These are phyloP conservation scores for Pollenia labialis DNA, from an alignment of 2,888 invertebrate genomes.

Conservation along the genomic window DNA sequence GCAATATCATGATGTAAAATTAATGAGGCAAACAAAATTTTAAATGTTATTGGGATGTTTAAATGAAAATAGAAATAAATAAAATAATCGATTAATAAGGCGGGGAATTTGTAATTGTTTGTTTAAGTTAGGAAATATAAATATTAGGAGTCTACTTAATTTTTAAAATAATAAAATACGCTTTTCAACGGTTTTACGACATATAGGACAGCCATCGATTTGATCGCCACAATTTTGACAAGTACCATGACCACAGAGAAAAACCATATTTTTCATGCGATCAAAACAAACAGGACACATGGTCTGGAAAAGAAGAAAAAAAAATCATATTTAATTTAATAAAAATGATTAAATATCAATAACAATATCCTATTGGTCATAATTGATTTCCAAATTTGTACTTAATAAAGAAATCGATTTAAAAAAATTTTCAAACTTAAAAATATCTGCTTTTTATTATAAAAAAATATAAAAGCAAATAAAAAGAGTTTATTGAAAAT, in stretches of 20 bases:
- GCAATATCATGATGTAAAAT: background rate
- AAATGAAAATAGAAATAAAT: slow-evolving; percentile 24
- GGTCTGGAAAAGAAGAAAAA: slow-evolving; percentile 87
- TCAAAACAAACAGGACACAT: slow-evolving; percentile 99
- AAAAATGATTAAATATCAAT: background rate
- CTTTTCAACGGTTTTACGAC: slow-evolving; percentile 97
- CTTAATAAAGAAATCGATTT: too few species aligned
- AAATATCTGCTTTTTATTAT: too few species aligned
- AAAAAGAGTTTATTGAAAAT: too few species aligned
- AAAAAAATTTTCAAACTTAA: too few species aligned
- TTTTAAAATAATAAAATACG: slow-evolving; percentile 93
- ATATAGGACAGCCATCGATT: slow-evolving; percentile 98
- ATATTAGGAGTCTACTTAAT: slow-evolving; percentile 3
- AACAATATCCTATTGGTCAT: too few species aligned
- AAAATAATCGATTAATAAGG: slow-evolving; percentile 41
- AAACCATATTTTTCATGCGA: slow-evolving; percentile 99
- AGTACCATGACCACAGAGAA: slow-evolving; percentile 98
- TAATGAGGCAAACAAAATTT: slow-evolving; percentile 26
- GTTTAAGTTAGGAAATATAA: slow-evolving; percentile 29
- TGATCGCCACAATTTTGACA: slow-evolving; percentile 99
- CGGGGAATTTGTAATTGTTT: slow-evolving; percentile 11
- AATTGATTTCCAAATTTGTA: too few species aligned
- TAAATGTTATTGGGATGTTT: slow-evolving; percentile 24
- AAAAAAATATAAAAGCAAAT: too few species aligned
- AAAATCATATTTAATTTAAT: background rate